phyloP scores from a whole-genome alignment of 2,888 invertebrate genomes.

The Oligia latruncula region DNA sequence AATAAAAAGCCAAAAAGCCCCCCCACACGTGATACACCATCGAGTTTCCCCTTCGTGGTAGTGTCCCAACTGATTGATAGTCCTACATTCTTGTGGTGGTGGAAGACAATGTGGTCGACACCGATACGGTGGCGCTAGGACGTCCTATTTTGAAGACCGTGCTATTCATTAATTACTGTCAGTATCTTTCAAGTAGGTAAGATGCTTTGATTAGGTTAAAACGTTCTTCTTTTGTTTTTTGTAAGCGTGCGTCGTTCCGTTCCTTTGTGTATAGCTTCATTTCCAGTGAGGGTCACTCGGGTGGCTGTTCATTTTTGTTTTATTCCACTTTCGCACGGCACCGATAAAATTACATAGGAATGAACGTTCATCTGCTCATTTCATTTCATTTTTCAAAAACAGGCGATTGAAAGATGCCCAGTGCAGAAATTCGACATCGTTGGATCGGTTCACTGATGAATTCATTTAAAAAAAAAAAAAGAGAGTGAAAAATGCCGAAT shows the following conservation, averaged over 20 bases:
- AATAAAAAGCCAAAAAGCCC: background rate
- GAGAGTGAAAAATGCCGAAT: background rate
- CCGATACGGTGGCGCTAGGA: slow-evolving; percentile 62
- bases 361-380: background rate
- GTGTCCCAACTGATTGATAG: slow-evolving; percentile 70
- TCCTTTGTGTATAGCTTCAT: background rate
- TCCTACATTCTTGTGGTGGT: slow-evolving; percentile 62
- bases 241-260: background rate
- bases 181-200: slow-evolving; percentile 33
- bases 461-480: too few relatives aligned
- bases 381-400: background rate
- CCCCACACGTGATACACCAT: slow-evolving; percentile 15
- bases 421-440: background rate
- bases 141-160: slow-evolving; percentile 69
- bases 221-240: slow-evolving; percentile 11
- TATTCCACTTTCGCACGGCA: background rate
- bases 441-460: background rate
- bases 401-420: background rate
- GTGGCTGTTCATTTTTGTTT: background rate
- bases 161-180: slow-evolving; percentile 69
- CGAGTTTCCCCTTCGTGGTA: slow-evolving; percentile 55
- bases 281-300: background rate
- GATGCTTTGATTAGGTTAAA: slow-evolving; percentile 14
- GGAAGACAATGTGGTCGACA: slow-evolving; percentile 64
- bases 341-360: background rate